Evolutionary conservation across 2,797 vertebrate genomes (phyloP).

Genomic region (Siniperca scherzeri): DNA sequence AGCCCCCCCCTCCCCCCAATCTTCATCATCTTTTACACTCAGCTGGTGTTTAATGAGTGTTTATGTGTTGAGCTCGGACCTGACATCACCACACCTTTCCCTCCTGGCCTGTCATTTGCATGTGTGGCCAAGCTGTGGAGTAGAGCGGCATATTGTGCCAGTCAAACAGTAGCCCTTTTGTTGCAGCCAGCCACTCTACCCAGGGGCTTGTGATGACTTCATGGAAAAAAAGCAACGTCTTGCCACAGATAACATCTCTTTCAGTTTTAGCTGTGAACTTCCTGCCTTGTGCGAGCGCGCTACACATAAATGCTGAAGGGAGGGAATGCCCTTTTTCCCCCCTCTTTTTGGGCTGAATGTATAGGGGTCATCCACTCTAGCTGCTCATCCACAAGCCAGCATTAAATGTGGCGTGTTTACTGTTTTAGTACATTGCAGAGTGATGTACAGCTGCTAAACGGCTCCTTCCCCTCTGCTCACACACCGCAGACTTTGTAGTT

Average conservation of each 20-base stretch:
- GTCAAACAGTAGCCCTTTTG: conserved; percentile 81
- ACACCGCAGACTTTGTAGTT: conserved; percentile 56
- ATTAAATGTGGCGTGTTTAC: conserved; percentile 17
- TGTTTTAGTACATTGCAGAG: conserved; percentile 23
- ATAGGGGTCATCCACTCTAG: conserved; percentile 2
- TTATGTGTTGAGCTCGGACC: conserved; percentile 10
- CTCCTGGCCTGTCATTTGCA: conserved; percentile 78
- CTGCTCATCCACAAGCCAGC: background rate
- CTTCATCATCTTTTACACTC: background rate
- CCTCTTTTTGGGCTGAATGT: conserved; percentile 37
- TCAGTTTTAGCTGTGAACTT: conserved; percentile 85
- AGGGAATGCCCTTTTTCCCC: conserved; percentile 79
- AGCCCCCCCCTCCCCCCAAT: background rate
- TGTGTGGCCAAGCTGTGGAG: conserved; percentile 76
- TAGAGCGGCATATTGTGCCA: conserved; percentile 71
- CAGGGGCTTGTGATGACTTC: conserved; percentile 84
- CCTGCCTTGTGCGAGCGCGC: conserved; percentile 77
- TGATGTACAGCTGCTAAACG: conserved; percentile 42
- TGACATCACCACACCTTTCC: conserved; percentile 63
- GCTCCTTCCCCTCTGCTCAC: conserved; percentile 51
- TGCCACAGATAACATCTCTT: conserved; percentile 85
- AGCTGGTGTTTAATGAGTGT: conserved; percentile 17
- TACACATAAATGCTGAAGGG: conserved; percentile 69
- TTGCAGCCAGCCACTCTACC: conserved; percentile 72
- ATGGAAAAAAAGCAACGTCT: conserved; percentile 88